Evolutionary conservation across 2,888 invertebrate genomes (phyloP), one percentile per base, ranked within the genome.

Genomic region (Dugesia japonica): DNA sequence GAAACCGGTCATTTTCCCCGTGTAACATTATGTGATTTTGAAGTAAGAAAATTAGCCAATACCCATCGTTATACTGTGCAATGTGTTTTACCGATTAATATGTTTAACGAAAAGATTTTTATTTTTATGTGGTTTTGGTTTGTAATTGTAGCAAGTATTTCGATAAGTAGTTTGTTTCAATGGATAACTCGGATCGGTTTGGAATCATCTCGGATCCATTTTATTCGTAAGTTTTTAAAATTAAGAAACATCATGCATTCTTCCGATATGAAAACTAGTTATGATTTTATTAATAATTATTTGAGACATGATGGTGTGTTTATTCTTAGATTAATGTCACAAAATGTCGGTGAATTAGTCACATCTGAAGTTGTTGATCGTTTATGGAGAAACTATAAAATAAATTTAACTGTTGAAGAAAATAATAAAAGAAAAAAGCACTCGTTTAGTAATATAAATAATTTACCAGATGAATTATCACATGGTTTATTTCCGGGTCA

Each of bases 91-190:
- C n/a, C n/a, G n/a, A n/a, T n/a, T n/a, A n/a, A n/a, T 76, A 42
- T 79, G 73, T 79, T 79, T 71, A 79, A 79, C 71, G 79, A 79
- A 79, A 84, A 84, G 80, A 84, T 84, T 77, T 84, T 83, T 79
- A 83, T 84, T 79, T 86, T 86, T 81, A 82, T 86, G 72, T 86
- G 86, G 86, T 86, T 86, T 81, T 87, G 86, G 86, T 82, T 86
- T 76, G 82, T 86, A 27, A 82, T 86, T 71, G 85, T 86, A n/a
- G 83, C 83, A 42, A 80, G 83, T 20, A 81, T 84, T 76, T 86
- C 86, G 77, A 80, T 82, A 73, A 80, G 82, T 79, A 85, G 83
- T 80, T 83, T 86, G 76, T 79, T 85, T 75, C 82, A 85, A 77
- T 86, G 86, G 86, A 79, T 83, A 75, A 81, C 82, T 79, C 82